These are phyloP conservation scores for Polyploca ridens DNA, from an alignment of 2,888 invertebrate genomes.

Conservation along the genomic window DNA sequence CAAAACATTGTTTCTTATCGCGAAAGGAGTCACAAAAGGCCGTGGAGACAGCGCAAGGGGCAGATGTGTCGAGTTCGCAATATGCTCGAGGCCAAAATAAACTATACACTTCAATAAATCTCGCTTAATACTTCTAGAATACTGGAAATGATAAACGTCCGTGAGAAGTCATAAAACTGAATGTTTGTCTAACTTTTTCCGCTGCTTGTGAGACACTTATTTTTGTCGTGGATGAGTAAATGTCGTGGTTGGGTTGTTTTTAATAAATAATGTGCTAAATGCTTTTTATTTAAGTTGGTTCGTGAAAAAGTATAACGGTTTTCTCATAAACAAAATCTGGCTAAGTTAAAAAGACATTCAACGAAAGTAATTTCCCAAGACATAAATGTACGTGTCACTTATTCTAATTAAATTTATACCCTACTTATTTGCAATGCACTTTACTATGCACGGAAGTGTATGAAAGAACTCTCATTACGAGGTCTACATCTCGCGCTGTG, in stretches of 20 bases:
- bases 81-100: conserved; percentile 3
- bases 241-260: conserved; percentile 13
- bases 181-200: not conserved
- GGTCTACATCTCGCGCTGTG: conserved; percentile 17
- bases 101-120: conserved; percentile 10
- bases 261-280: not conserved
- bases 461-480: conserved; percentile 31
- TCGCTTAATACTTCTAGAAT: conserved; percentile 1
- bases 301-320: too few species aligned
- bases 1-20: conserved; percentile 42
- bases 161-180: conserved; percentile 9
- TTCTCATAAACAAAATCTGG: too few species aligned
- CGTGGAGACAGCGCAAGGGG: conserved; percentile 20
- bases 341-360: too few species aligned
- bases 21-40: conserved; percentile 29
- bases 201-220: conserved; percentile 5
- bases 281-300: not conserved
- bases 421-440: conserved; percentile 11
- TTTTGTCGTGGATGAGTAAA: conserved; percentile 13
- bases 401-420: conserved; percentile 20
- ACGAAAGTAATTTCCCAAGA: not conserved
- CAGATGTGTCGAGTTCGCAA: conserved; percentile 14
- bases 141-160: conserved; percentile 11
- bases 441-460: conserved; percentile 23
- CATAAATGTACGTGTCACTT: not conserved